These are phyloP conservation scores for Papilio helenus DNA, from an alignment of 1,140 invertebrate genomes.

Conservation along the genomic window DNA sequence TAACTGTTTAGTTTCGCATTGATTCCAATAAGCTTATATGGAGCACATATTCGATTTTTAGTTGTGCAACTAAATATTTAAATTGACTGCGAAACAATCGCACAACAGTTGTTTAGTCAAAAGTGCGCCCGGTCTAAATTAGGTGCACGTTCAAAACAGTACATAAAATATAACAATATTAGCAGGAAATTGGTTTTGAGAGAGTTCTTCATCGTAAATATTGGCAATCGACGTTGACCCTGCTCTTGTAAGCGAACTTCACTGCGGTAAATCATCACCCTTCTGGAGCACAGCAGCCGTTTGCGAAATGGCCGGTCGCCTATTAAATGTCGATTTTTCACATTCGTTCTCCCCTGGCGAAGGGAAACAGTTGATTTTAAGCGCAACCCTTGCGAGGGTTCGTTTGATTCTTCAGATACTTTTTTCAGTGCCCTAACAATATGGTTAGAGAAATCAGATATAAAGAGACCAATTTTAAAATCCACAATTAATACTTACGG, in stretches of 20 bases:
- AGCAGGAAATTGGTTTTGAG: conserved; percentile 31
- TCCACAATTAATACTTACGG: too few species aligned
- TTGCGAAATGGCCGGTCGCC: conserved; percentile 72
- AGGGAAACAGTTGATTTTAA: conserved; percentile 58
- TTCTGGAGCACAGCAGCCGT: conserved; percentile 61
- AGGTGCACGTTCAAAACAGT: too few species aligned
- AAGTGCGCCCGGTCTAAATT: too few species aligned
- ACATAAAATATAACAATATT: conserved; percentile 6
- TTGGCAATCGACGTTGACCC: conserved; percentile 48
- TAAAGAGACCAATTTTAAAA: neutral
- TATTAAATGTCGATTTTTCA: conserved; percentile 81
- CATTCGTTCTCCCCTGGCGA: conserved; percentile 60
- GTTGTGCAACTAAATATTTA: too few species aligned
- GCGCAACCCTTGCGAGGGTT: conserved; percentile 3
- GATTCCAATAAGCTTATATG: too few species aligned
- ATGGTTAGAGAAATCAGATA: conserved; percentile 4
- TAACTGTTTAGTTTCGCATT: too few species aligned
- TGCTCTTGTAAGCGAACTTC: conserved; percentile 48
- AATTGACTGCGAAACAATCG: too few species aligned
- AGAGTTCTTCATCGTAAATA: conserved; percentile 51
- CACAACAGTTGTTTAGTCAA: too few species aligned
- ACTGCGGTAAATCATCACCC: conserved; percentile 73
- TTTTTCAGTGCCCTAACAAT: conserved; percentile 4
- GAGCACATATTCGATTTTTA: too few species aligned
- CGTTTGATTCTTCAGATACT: conserved; percentile 19